Evolutionary conservation across 53 echinoderm and acorn worm species (phyloP).

Genomic region (Henricia sp.): DNA sequence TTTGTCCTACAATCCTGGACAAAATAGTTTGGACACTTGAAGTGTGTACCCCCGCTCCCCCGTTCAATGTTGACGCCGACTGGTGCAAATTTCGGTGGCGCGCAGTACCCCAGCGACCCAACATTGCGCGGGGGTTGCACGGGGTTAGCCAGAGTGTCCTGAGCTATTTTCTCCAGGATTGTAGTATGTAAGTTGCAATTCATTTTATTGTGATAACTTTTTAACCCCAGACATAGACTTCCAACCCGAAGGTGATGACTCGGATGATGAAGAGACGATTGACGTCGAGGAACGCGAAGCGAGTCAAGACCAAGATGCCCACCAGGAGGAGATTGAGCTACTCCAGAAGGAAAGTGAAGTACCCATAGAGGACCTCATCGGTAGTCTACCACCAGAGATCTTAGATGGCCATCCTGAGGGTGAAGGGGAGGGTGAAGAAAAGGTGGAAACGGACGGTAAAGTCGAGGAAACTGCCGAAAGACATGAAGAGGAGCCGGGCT

Average conservation of each 20-base stretch:
- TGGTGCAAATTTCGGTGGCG: too few species aligned
- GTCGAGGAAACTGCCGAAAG: not conserved
- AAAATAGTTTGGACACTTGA: too few species aligned
- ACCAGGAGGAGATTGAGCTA: conserved; percentile 80
- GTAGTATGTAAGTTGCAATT: too few species aligned
- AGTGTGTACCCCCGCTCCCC: too few species aligned
- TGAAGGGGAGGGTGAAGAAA: conserved; percentile 25
- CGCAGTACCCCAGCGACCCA: too few species aligned
- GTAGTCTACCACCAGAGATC: conserved; percentile 75
- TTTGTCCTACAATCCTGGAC: too few species aligned
- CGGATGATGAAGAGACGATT: conserved; percentile 96
- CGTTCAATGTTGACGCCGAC: too few species aligned
- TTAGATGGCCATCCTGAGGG: conserved; percentile 37
- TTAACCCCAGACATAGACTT: conserved; percentile 80
- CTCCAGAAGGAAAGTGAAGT: conserved; percentile 89
- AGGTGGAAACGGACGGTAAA: not conserved
- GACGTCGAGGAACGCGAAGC: conserved; percentile 92
- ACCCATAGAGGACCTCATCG: conserved; percentile 93
- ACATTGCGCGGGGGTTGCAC: too few species aligned
- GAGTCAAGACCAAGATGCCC: conserved; percentile 66
- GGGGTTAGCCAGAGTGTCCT: too few species aligned
- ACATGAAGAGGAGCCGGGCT: conserved; percentile 53
- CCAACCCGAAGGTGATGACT: conserved; percentile 79
- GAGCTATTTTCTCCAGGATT: too few species aligned
- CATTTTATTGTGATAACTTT: too few species aligned